Evolutionary conservation across 2,797 vertebrate species (phyloP).

Genomic region (Champsocephalus gunnari): DNA sequence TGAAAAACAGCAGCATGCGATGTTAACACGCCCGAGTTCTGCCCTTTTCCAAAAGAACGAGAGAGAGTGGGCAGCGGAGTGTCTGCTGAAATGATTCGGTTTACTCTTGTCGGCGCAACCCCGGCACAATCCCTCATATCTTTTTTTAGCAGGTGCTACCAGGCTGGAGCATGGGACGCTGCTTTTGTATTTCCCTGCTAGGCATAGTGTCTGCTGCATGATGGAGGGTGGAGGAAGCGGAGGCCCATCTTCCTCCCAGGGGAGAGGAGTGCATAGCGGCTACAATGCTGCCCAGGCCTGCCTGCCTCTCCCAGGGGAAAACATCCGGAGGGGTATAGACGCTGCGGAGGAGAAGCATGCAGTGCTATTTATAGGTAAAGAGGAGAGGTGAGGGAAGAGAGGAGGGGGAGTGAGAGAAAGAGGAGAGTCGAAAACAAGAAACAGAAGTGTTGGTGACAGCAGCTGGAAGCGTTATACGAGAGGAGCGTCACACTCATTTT

Average conservation of each 20-base stretch:
- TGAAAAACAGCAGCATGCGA: conserved; percentile 5
- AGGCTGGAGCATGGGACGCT: conserved; percentile 39
- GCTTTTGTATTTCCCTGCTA: conserved; percentile 56
- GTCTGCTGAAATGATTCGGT: conserved; percentile 39
- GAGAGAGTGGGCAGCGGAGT: conserved; percentile 35
- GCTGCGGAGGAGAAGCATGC: conserved; percentile 48
- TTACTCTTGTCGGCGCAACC: conserved; percentile 26
- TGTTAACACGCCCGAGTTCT: conserved; percentile 39
- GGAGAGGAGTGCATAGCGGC: conserved; percentile 67
- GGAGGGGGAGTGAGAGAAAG: background rate
- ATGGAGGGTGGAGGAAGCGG: conserved; percentile 74
- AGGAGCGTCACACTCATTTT: too few relatives aligned
- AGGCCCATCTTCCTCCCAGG: conserved; percentile 62
- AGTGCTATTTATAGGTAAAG: conserved; percentile 78
- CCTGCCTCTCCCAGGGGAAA: conserved; percentile 63
- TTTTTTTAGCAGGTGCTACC: conserved; percentile 72
- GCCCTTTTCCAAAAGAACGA: conserved; percentile 28
- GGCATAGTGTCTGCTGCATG: conserved; percentile 72
- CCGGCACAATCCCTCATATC: conserved; percentile 46
- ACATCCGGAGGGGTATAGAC: conserved; percentile 66
- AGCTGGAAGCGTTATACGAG: background rate
- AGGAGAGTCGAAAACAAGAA: conserved; percentile 36
- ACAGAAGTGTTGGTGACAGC: conserved; percentile 48
- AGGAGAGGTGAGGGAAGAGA: conserved; percentile 59
- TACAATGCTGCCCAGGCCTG: conserved; percentile 69